Conservation (phyloP, 2,797 vertebrate species). For the Amphiprion clarkii region DNA sequence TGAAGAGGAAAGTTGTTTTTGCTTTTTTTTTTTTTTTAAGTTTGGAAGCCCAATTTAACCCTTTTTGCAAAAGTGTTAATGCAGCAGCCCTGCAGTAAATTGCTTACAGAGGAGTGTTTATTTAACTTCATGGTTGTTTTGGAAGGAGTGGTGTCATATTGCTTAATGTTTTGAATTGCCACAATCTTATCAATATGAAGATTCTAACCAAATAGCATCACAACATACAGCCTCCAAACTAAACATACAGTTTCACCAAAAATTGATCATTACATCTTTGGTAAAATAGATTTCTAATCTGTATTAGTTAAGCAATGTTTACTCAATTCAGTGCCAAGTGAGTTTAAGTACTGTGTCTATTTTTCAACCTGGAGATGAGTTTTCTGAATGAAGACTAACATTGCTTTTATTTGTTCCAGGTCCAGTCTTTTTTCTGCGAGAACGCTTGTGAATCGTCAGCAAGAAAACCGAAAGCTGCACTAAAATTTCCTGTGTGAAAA, state of each 20-base stretch:
- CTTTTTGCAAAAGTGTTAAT: background rate
- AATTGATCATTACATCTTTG: background rate
- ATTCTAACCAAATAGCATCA: background rate
- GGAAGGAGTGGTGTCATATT: background rate
- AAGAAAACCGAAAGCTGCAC: conserved; percentile 38
- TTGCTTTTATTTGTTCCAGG: conserved; percentile 63
- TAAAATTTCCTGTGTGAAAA: conserved; percentile 12
- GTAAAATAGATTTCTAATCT: background rate
- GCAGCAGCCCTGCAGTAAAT: background rate
- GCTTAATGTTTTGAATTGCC: background rate
- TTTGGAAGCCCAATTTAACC: background rate
- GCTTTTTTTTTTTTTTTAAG: background rate
- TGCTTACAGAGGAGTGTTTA: background rate
- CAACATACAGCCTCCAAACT: background rate
- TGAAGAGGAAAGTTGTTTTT: background rate
- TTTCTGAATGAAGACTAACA: background rate
- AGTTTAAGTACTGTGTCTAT: conserved; percentile 1
- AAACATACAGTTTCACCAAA: background rate
- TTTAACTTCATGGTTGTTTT: background rate
- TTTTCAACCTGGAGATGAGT: background rate
- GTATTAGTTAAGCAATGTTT: background rate
- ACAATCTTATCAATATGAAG: too few relatives aligned
- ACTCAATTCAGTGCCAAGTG: background rate
- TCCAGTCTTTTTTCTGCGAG: conserved; percentile 61
- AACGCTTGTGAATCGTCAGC: conserved; percentile 40